Base-by-base conservation (phyloP, 1,140 invertebrate species). In the Cydia strobilella region DNA sequence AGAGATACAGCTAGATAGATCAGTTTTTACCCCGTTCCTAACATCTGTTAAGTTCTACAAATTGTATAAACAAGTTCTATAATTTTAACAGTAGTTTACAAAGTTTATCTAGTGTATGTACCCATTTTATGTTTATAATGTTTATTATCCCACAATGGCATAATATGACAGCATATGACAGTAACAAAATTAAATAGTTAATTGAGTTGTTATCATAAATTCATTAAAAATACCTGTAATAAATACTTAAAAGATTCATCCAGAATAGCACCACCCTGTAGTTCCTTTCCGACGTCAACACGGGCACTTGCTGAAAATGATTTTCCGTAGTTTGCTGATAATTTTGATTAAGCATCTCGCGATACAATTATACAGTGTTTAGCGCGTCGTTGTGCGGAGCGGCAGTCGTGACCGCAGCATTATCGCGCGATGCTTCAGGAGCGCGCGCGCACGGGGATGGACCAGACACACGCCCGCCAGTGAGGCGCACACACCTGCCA, bases 381-480 rank as follows among this genome's bases (percentile, higher is more conserved):
- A 91, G 88, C 91, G 88, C 84, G 81, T 86, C 82, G 78, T 82
- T 80, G 80, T 78, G 79, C 82, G 84, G 84, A 84, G 79, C 79
- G 84, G 80, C 86, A 85, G 89, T 91, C 91, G 91, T 93, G 91
- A 93, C 82, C 84, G 87, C 79, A 84, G 82, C 86, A 91, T 93
- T 93, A 93, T 87, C 90, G 89, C 86, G 87, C 87, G 86, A 86
- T 86, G 90, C 88, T 90, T 86, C 89, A 90, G 90, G 85, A 88
- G 87, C 78, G 76, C 81, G 82, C 81, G 74, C 79, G 63, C 73
- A 83, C 84, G 82, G 88, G 89, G 88, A 86, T 90, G 90, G 76
- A 81, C 81, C 90, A 91, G 83, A 90, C 84, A 79, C 75, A 78
- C 82, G 80, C 80, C 80, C 75, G 82, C 84, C 74, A 86, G 84